phyloP scores from a whole-genome alignment of 2,888 invertebrate species.

The Notodonta dromedarius region DNA sequence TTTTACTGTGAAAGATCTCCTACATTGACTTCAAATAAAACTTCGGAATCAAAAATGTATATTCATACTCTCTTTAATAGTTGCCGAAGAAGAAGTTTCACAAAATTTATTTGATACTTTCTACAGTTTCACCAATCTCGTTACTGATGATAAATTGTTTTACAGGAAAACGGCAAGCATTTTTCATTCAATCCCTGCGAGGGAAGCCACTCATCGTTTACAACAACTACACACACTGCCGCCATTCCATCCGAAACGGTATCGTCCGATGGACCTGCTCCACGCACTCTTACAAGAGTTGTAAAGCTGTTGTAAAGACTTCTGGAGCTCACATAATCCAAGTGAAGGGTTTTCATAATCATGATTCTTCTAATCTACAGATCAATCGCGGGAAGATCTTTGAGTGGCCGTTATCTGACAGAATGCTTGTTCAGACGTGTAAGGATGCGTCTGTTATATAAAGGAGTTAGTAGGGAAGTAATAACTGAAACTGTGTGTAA shows the following conservation, averaged over 20 bases:
- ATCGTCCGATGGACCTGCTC: constrained; percentile 75
- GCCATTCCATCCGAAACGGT: constrained; percentile 65
- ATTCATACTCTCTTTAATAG: no score
- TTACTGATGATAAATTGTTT: constrained; percentile 16
- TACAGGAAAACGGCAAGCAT: constrained; percentile 45
- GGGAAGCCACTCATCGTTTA: constrained; percentile 70
- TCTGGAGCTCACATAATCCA: constrained; percentile 63
- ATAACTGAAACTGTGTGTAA: no score
- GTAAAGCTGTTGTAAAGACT: constrained; percentile 76
- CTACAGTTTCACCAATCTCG: neutral
- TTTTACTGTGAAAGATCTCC: no score
- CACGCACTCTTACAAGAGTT: constrained; percentile 75
- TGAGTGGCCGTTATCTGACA: constrained; percentile 16
- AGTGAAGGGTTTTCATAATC: constrained; percentile 70
- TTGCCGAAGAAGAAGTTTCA: no score
- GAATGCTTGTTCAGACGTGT: constrained; percentile 7
- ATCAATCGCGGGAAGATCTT: constrained; percentile 53
- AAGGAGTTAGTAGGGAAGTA: neutral
- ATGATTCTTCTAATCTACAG: constrained; percentile 66
- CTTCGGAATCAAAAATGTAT: no score
- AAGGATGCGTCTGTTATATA: constrained; percentile 3
- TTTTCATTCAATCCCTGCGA: constrained; percentile 69
- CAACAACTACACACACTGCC: constrained; percentile 72
- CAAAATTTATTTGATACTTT: no score
- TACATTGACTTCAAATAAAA: no score